Percentiles rank a stretch among this genome's conserved stretches.
Evolutionary conservation across 2,888 invertebrate species (phyloP).

Genomic region (Lamproptera curius): DNA sequence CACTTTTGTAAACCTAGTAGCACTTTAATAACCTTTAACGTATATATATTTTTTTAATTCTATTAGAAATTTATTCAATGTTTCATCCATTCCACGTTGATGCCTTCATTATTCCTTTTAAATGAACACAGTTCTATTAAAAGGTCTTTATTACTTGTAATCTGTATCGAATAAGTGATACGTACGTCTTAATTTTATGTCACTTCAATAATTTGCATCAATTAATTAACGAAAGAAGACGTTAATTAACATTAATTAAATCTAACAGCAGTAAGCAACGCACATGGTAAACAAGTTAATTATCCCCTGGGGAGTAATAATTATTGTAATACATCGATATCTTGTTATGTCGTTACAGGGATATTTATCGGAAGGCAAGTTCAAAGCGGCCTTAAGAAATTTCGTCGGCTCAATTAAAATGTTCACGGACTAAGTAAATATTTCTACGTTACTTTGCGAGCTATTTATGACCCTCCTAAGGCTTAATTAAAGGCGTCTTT

Average conservation of each 20-base stretch:
- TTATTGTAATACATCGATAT: constrained; percentile 5
- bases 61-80: too few relatives aligned
- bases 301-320: constrained; percentile 1
- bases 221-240: too few relatives aligned
- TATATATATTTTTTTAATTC: too few relatives aligned
- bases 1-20: too few relatives aligned
- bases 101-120: too few relatives aligned
- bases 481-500: constrained; percentile 70
- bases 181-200: too few relatives aligned
- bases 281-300: constrained; percentile 3
- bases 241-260: constrained; percentile 3
- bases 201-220: too few relatives aligned
- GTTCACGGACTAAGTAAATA: constrained; percentile 64
- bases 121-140: too few relatives aligned
- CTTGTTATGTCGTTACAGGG: constrained; percentile 34
- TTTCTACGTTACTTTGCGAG: constrained; percentile 59
- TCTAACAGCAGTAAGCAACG: neutral
- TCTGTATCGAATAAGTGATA: too few relatives aligned
- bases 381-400: constrained; percentile 58
- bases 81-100: too few relatives aligned
- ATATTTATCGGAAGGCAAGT: constrained; percentile 43
- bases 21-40: too few relatives aligned
- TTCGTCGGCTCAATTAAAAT: constrained; percentile 65
- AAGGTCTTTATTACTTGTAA: too few relatives aligned
- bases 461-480: constrained; percentile 67